These are phyloP conservation scores for Phalacrocorax pelagicus DNA, from an alignment of 2,113 vertebrate species.

Conservation along the genomic window DNA sequence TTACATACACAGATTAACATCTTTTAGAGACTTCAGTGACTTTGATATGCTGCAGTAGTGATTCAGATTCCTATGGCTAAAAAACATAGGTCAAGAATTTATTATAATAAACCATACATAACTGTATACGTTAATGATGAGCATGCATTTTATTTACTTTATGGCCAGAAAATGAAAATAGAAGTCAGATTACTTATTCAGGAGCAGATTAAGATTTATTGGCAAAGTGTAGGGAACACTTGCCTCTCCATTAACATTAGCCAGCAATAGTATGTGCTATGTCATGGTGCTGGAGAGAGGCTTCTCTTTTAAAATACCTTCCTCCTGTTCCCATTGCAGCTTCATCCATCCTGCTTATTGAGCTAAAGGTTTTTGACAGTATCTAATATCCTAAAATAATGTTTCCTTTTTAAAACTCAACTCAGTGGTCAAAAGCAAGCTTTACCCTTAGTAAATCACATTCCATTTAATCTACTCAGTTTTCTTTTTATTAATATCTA, in stretches of 20 bases:
- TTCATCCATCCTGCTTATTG: not conserved
- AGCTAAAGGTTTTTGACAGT: not conserved
- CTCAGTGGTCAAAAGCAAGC: not conserved
- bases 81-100: not conserved
- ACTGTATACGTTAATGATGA: not conserved
- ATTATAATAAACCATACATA: not conserved
- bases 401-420: not conserved
- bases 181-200: not conserved
- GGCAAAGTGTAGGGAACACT: not conserved
- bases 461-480: not conserved
- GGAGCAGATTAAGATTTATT: not conserved
- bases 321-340: not conserved
- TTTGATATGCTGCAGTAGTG: not conserved
- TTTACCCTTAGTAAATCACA: not conserved
- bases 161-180: not conserved
- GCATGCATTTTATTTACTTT: not conserved
- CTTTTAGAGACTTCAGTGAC: not conserved
- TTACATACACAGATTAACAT: not conserved
- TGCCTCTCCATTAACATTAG: not conserved
- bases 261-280: not conserved
- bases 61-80: not conserved
- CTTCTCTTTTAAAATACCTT: not conserved
- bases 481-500: not conserved
- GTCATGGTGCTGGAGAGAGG: not conserved
- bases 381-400: not conserved